phyloP scores from a whole-genome alignment of 2,888 invertebrate genomes.

The Rhagophthalmus giganteus region DNA sequence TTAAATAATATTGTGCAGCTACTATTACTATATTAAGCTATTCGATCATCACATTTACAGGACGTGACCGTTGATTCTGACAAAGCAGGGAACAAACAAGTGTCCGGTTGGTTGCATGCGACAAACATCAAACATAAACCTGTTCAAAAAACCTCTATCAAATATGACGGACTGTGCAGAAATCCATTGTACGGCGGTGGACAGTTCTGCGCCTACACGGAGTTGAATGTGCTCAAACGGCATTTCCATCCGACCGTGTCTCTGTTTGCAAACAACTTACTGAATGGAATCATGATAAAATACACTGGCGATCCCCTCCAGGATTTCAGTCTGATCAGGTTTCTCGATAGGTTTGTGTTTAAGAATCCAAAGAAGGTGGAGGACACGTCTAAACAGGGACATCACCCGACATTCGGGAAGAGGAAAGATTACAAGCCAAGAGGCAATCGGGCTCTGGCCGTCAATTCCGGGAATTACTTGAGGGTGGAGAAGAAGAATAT shows the following conservation, averaged over 20 bases:
- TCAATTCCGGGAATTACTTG: constrained; percentile 72
- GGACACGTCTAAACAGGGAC: constrained; percentile 59
- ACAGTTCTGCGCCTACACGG: constrained; percentile 69
- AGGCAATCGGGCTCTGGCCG: constrained; percentile 71
- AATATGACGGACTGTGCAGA: constrained; percentile 71
- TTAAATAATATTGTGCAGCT: no score
- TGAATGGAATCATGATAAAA: constrained; percentile 71
- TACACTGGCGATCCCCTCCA: constrained; percentile 93
- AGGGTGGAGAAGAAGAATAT: constrained; percentile 70
- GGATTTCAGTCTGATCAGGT: constrained; percentile 88
- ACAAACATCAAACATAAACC: constrained; percentile 29
- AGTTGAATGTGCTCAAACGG: constrained; percentile 69
- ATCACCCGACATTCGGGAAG: constrained; percentile 66
- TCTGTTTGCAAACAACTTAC: constrained; percentile 80
- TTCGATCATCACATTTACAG: no score
- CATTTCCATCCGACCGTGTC: constrained; percentile 94
- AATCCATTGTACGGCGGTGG: constrained; percentile 88
- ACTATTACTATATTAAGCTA: no score
- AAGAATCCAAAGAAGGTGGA: constrained; percentile 82
- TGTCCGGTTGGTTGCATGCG: constrained; percentile 47
- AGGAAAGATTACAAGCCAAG: constrained; percentile 70
- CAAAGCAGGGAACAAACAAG: no score
- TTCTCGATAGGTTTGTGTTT: constrained; percentile 93
- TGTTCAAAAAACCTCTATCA: constrained; percentile 44
- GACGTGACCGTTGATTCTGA: no score